Evolutionary conservation across 23 tunicate species (phyloP), one percentile per base, ranked within the genome.

Genomic region (Ascidia mentula): DNA sequence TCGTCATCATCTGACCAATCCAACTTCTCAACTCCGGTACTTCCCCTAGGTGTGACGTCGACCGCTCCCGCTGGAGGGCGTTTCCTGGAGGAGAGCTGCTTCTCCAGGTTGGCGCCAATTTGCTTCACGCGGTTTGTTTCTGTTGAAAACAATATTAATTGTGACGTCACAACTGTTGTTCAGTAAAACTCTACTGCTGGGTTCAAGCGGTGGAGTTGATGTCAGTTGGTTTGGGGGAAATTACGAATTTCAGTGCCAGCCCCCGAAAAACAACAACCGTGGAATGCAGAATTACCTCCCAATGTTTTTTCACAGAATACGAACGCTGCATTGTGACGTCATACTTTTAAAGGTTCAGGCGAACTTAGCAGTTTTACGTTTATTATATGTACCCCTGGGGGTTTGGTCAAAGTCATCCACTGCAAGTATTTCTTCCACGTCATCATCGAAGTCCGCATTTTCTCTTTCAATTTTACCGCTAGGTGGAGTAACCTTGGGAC

Each of bases 1-100:
- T 80, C 82, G 38, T 87, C 92, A 45, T 35, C 69, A 45, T 53
- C 65, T 1, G 65, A 53, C 75, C 6, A 6, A 28, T 18, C 30
- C 34, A 65, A 8, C 36, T 53, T 79, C 79, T 82, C 72, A 34
- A 82, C 79, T 4, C 33, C 60, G 31, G 80, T 76, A 7, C 75
- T 37, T 34, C 31, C 45, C 69, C 37, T 32, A 0, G 87, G 87
- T 8, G 85, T 32, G 24, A 80, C 80, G 40, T 86, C 85, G 1
- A 86, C 85, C 73, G 84, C 90, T 36, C 90, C 90, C 28, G 65
- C 80, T 53, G 90, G 90, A 34, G 85, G 90, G 53, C 60, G 73
- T 34, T 80, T 79, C 18, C 85, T 75, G 53, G 75, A 20, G 45
- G 45, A 37, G 37, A 86, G 78, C 6, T 86, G 34, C 24, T 42